Base-by-base conservation (phyloP, 2,888 invertebrate species). In the Eupithecia centaureata region DNA sequence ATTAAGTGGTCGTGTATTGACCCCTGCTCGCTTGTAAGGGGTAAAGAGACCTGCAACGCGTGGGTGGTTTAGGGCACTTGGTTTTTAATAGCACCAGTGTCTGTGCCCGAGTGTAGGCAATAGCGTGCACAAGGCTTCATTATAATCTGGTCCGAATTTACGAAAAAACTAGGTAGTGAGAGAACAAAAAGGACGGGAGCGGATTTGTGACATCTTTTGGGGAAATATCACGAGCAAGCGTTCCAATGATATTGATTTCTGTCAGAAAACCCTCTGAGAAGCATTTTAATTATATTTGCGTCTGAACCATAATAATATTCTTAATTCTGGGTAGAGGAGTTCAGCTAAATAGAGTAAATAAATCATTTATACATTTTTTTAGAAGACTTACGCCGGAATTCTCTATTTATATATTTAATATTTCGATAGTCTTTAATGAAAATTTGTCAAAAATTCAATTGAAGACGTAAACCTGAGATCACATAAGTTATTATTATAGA, bases 1-100 rank as follows among this genome's bases (percentile, higher is more conserved):
- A 76, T 77, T 71, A 69, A 63, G 66, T 70, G 72, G 74, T 70
- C 73, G 77, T 75, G 68, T 76, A 56, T 74, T 76, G 75, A 76
- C 74, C 76, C 62, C 64, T 52, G 42, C 52, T 65, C 68, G 63
- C 61, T 63, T 64, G 32, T 47, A 47, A 3, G 47, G 47, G 18
- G 22, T 47, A 38, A 51, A 60, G 51, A 57, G 59, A 65, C 68
- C 72, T 61, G 63, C 61, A 61, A 58, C 25, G 60, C 64, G 74
- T 75, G 64, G 78, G 73, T 73, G 77, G 75, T 63, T 73, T 70
- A 63, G 27, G 35, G 28, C 30, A 62, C 30, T 65, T 66, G 54
- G 15, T 27, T 5, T 1, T 52, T 52, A 25, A 52, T 52, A 15
- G 52, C 52, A 27, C 52, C 15, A 52, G 52, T 52, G 13, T n/a